These are phyloP conservation scores for Megalurothrips usitatus DNA, from an alignment of 2,888 invertebrate species.

Conservation along the genomic window DNA sequence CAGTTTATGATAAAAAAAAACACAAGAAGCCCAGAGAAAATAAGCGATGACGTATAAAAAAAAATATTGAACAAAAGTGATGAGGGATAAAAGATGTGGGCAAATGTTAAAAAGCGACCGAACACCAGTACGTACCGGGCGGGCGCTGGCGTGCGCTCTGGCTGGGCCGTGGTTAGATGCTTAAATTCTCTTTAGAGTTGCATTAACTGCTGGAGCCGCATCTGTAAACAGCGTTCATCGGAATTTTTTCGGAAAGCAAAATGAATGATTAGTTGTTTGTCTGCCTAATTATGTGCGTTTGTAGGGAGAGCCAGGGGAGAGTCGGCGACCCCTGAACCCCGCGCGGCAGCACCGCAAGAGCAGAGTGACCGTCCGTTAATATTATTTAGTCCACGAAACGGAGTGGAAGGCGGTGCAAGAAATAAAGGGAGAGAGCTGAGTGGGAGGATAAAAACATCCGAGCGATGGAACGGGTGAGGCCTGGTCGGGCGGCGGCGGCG, in stretches of 20 bases:
- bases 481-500: too few species aligned
- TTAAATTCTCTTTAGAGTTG: constrained; percentile 18
- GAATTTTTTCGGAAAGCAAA: constrained; percentile 7
- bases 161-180: background rate
- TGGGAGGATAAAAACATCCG: too few species aligned
- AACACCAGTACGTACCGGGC: constrained; percentile 23
- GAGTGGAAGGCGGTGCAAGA: too few species aligned
- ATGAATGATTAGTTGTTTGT: background rate
- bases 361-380: background rate
- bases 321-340: background rate
- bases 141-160: background rate
- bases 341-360: background rate
- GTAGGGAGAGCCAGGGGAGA: background rate
- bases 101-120: background rate
- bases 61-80: background rate
- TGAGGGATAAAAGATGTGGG: background rate
- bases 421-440: too few species aligned
- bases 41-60: background rate
- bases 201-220: constrained; percentile 10
- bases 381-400: too few species aligned
- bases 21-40: background rate
- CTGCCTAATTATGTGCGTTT: background rate
- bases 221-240: constrained; percentile 24
- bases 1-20: too few species aligned
- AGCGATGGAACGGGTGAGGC: too few species aligned